Percentiles rank a stretch among this genome's conserved stretches.
These are phyloP conservation scores for Porites australiensis DNA, from an alignment of 64 coral and sea anemone genomes.

Conservation along the genomic window DNA sequence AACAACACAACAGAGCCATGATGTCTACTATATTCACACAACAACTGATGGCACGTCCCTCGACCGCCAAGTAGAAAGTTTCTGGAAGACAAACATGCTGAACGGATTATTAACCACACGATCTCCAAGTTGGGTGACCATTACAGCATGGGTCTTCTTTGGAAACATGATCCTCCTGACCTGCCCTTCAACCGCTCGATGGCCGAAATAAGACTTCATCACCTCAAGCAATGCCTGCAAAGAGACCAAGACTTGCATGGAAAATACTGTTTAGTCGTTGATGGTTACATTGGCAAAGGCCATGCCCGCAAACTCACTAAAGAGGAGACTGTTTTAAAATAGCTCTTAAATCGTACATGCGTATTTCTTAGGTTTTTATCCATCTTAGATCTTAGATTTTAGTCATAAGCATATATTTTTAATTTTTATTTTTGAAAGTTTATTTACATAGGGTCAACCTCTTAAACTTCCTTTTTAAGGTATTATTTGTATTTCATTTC, in stretches of 20 bases:
- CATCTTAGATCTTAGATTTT: too few species aligned
- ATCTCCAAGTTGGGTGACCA: neutral
- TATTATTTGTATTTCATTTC: too few species aligned
- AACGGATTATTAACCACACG: neutral
- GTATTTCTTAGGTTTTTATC: too few species aligned
- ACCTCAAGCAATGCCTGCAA: neutral
- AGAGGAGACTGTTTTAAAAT: too few species aligned
- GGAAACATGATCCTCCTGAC: neutral
- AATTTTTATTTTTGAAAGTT: too few species aligned
- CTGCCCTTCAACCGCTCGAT: neutral
- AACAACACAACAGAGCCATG: neutral
- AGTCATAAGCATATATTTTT: too few species aligned
- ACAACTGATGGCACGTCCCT: neutral
- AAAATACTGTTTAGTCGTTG: neutral
- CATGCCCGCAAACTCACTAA: neutral
- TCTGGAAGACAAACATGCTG: slow-evolving; percentile 23
- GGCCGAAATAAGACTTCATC: neutral
- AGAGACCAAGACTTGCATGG: neutral
- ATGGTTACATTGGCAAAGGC: slow-evolving; percentile 4
- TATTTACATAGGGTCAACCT: too few species aligned
- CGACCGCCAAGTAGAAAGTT: slow-evolving; percentile 5
- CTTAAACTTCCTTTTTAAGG: too few species aligned
- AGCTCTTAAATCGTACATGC: too few species aligned
- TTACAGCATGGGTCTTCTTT: slow-evolving; percentile 31
- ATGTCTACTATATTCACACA: neutral